phyloP scores from a whole-genome alignment of 2,797 vertebrate genomes.

The Telmatherina bonti region DNA sequence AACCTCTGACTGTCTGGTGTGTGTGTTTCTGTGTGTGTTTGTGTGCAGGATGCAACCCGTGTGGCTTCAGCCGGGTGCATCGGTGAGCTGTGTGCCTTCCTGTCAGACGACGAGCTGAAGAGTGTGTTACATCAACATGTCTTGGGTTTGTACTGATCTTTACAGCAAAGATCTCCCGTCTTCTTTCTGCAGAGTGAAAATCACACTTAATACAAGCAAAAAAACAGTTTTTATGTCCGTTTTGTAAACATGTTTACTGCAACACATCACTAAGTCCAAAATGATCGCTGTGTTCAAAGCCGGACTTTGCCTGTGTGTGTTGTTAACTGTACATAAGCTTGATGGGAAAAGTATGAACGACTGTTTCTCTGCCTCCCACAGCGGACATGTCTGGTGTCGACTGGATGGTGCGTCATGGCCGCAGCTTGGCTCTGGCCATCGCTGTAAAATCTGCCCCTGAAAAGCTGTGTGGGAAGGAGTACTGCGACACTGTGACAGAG shows the following conservation, averaged over 20 bases:
- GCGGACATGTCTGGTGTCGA: slow-evolving; percentile 95
- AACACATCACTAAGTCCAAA: background rate
- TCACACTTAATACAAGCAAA: background rate
- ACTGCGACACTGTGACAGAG: slow-evolving; percentile 86
- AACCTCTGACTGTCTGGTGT: slow-evolving; percentile 16
- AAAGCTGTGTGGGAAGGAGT: slow-evolving; percentile 89
- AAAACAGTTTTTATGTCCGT: background rate
- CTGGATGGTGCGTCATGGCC: slow-evolving; percentile 98
- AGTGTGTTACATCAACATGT: slow-evolving; percentile 90
- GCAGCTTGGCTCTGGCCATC: slow-evolving; percentile 92
- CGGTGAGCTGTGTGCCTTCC: slow-evolving; percentile 93
- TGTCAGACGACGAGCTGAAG: slow-evolving; percentile 93
- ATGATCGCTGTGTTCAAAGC: background rate
- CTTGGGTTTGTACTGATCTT: slow-evolving; percentile 83
- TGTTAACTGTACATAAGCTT: background rate
- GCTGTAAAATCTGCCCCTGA: slow-evolving; percentile 88
- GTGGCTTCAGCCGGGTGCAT: slow-evolving; percentile 96
- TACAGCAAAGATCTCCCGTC: background rate
- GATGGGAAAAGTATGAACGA: background rate
- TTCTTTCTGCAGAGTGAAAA: background rate
- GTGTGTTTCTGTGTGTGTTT: slow-evolving; percentile 18
- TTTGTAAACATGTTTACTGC: background rate
- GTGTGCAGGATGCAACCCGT: slow-evolving; percentile 91
- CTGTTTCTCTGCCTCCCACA: slow-evolving; percentile 50
- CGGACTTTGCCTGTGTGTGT: background rate